Percentiles rank a stretch among this genome's conserved stretches.
Conservation (phyloP, 2,797 vertebrate genomes). For the Kryptopterus vitreolus region DNA sequence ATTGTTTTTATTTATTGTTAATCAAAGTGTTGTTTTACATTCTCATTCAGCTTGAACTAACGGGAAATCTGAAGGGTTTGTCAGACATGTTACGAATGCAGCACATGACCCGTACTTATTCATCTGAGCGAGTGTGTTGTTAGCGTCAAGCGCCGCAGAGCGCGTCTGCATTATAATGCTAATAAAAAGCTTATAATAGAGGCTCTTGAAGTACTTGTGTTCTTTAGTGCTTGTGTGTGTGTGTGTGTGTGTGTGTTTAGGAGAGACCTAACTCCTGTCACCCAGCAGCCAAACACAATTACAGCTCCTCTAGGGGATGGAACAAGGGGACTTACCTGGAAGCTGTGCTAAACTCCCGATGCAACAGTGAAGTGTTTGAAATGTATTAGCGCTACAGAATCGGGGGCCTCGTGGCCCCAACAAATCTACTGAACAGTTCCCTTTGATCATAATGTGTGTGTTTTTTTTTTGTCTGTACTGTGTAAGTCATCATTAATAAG, state of each 20-base stretch:
- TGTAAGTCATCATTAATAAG: constrained; percentile 73
- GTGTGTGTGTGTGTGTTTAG: constrained; percentile 38
- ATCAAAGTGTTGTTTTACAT: too few relatives aligned
- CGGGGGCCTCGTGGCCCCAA: constrained; percentile 77
- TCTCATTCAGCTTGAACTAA: neutral
- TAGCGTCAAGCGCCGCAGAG: constrained; percentile 27
- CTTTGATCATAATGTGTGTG: constrained; percentile 77
- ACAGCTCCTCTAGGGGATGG: constrained; percentile 68
- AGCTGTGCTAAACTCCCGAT: constrained; percentile 72
- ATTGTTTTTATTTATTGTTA: too few relatives aligned
- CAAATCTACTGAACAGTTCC: constrained; percentile 71
- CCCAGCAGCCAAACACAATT: constrained; percentile 76
- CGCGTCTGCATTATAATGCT: constrained; percentile 45
- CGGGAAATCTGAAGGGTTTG: neutral
- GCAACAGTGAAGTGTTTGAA: constrained; percentile 77
- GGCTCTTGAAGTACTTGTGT: constrained; percentile 26
- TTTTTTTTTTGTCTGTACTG: constrained; percentile 74
- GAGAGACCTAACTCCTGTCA: constrained; percentile 79
- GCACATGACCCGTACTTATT: neutral
- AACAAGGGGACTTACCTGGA: constrained; percentile 70
- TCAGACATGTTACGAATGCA: neutral
- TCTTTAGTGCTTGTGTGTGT: neutral
- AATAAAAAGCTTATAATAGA: constrained; percentile 53
- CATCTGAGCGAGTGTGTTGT: constrained; percentile 12
- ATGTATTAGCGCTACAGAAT: constrained; percentile 81